Percentiles rank a stretch among this genome's conserved stretches.
phyloP scores from a whole-genome alignment of 1,140 invertebrate species.

The Neotoxoptera formosana region DNA sequence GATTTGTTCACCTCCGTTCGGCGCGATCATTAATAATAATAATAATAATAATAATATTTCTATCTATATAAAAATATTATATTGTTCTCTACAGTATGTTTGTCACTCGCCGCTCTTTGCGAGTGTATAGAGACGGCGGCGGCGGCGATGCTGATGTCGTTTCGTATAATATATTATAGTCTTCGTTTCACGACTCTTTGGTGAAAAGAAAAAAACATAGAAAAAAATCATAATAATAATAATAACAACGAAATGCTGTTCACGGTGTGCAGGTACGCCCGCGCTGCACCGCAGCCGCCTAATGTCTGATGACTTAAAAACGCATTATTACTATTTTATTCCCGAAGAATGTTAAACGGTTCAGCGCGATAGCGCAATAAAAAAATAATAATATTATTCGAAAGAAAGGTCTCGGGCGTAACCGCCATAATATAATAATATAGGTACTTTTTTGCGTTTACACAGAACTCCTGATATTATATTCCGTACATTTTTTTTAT shows the following conservation, averaged over 20 bases:
- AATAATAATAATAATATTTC: background rate
- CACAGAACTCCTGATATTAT: background rate
- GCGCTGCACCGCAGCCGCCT: background rate
- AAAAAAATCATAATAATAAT: background rate
- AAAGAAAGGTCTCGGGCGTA: background rate
- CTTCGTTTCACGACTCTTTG: background rate
- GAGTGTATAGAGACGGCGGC: background rate
- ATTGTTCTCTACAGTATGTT: background rate
- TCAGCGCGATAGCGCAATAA: background rate
- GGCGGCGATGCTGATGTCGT: background rate
- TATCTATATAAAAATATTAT: too few relatives aligned
- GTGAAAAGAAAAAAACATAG: background rate
- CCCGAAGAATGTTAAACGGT: background rate
- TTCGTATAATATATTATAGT: too few relatives aligned
- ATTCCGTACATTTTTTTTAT: background rate
- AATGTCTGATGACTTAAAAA: constrained; percentile 1
- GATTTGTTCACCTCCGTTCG: background rate
- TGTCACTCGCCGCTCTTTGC: background rate
- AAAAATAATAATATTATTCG: background rate
- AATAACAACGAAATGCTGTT: background rate
- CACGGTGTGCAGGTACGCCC: background rate
- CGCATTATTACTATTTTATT: background rate
- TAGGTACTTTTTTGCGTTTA: background rate
- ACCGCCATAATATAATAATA: background rate
- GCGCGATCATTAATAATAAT: background rate